These are phyloP conservation scores for Bubo blakistoni DNA, from an alignment of 2,113 vertebrate species.

Conservation along the genomic window DNA sequence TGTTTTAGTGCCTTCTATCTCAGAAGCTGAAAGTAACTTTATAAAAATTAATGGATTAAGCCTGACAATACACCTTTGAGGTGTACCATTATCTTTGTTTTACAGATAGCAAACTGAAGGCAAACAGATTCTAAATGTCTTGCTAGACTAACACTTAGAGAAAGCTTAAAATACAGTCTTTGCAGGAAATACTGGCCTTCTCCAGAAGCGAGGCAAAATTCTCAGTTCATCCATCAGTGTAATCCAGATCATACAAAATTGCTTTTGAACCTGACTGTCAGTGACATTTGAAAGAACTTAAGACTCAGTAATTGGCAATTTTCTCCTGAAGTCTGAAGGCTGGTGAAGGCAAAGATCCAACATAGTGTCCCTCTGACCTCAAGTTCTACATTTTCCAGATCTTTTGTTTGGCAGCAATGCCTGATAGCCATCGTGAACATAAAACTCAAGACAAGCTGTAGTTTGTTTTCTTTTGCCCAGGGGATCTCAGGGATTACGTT, in stretches of 20 bases:
- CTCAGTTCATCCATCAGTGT: not conserved
- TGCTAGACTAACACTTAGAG: not conserved
- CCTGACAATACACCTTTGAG: not conserved
- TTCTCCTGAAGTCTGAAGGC: not conserved
- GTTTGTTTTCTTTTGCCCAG: not conserved
- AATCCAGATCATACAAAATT: not conserved
- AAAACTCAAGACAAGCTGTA: not conserved
- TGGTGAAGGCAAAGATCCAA: not conserved
- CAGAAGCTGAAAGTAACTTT: conserved; percentile 16
- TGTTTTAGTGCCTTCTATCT: conserved; percentile 21
- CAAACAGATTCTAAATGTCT: not conserved
- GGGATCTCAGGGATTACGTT: not conserved
- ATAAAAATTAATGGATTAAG: conserved; percentile 33
- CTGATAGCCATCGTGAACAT: not conserved
- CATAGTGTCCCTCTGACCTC: not conserved
- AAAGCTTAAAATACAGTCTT: not conserved
- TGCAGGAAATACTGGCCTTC: not conserved
- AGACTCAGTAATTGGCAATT: conserved; percentile 1
- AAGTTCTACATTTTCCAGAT: not conserved
- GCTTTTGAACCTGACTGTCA: conserved; percentile 2
- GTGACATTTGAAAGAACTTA: not conserved
- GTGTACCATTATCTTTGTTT: not conserved
- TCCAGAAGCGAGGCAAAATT: not conserved
- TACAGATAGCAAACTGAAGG: not conserved
- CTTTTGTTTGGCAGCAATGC: not conserved